Evolutionary conservation across 2,888 invertebrate species (phyloP), one percentile per base, ranked within the genome.

Genomic region (Agriopis leucophaearia): DNA sequence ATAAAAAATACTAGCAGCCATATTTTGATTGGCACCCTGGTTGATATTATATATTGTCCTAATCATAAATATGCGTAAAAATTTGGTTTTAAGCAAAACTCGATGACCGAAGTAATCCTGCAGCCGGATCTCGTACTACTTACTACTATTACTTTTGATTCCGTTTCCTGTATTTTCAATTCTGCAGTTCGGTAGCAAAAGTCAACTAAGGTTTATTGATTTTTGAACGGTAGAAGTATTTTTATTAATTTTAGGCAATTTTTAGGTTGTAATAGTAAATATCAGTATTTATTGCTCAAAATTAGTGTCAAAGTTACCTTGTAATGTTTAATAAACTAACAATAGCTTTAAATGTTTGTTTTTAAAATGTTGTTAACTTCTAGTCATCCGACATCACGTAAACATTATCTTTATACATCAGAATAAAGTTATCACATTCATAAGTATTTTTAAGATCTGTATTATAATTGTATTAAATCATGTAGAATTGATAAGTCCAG

Each of bases 321-420:
- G 5, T 18, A 27, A 9, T 48, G 48, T 48, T 16, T 48, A 27
- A 27, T 27, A 35, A 59, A 57, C 38, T 64, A 61, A 52, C 52
- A 45, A 42, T 64, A 59, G 57, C n/a, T 50, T 67, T 59, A 57
- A 38, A 54, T 27, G 2, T 27, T 52, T 58, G 45, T 60, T 56
- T 58, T 57, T 38, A 27, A 57, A 63, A 36, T 69, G 71, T 71
- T 76, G 63, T 78, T 78, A 73, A 65, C 78, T 72, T 87, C 86
- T 86, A 86, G 86, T 86, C 86, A 86, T 78, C 76, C 62, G 73
- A 75, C 81, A 82, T 82, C 81, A 81, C 77, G 78, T 71, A 64
- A 50, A 5, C 4, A 2, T 64, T 57, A 64, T 69, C 8, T 27
- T 1, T n/a, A 15, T 15, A 15, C 61, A 74, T 51, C 65, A 62